Evolutionary conservation across 2,113 vertebrate species (phyloP), one percentile per base, ranked within the genome.

Genomic region (Onychostoma macrolepis): DNA sequence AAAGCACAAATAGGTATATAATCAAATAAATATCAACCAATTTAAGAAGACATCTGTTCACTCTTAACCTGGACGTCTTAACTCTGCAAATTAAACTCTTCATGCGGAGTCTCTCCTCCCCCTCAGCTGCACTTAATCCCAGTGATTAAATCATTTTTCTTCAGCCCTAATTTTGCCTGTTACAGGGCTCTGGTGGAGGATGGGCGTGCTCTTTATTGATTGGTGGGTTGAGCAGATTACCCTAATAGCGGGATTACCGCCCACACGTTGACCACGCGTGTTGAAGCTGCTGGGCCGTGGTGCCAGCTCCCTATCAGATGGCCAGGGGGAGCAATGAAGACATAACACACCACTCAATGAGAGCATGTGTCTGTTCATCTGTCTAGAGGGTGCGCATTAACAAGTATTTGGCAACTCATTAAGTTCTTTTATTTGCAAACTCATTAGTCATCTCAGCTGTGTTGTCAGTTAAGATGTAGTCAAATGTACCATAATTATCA

Each of bases 211-310:
- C 91, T 91, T 92, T 93, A 95, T 95, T 94, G 94, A 95, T 95
- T 91, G 92, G 91, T 92, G 91, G 92, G 92, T 93, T 93, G 94
- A 95, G 94, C 93, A 95, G 95, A 95, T 96, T 95, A 95, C 93
- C 93, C 93, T 95, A 95, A 94, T 95, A 95, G 94, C 94, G 90
- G 94, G 94, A 95, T 96, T 95, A 95, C 90, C 90, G 90, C 90
- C 94, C 93, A 94, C 94, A 94, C 94, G 95, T 94, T 94, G 93
- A 91, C 91, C 90, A 92, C 92, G 90, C 92, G 90, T 84, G 82
- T 50, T 38, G 77, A 79, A 91, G 90, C 61, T 85, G 88, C 87
- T 88, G 89, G 84, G 50, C 88, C 33, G 84, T 83, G 53, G 85
- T 87, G 89, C 84, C 84, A 72, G 86, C 67, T 85, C 58, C 50